Conservation (phyloP, 1,140 invertebrate species). For the Frieseomelitta varia region DNA sequence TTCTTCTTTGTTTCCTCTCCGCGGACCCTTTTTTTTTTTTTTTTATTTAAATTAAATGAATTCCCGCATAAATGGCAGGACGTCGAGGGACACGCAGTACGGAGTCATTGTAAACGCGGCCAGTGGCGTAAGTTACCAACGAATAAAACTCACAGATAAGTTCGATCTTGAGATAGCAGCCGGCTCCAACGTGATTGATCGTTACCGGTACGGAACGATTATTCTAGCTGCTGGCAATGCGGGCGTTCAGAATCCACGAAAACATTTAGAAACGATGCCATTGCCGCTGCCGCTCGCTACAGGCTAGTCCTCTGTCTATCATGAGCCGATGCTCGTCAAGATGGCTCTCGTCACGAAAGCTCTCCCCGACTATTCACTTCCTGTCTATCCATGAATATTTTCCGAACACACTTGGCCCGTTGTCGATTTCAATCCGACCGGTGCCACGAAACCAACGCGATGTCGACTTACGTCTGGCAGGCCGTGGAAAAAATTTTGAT, state of each 20-base stretch:
- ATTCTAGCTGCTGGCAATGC: slow-evolving; percentile 8
- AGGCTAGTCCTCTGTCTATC: slow-evolving; percentile 53
- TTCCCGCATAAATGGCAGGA: slow-evolving; percentile 65
- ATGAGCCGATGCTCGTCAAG: slow-evolving; percentile 73
- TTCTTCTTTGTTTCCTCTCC: no score
- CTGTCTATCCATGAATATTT: slow-evolving; percentile 69
- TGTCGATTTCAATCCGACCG: slow-evolving; percentile 31
- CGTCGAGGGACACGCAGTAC: slow-evolving; percentile 37
- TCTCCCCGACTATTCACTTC: slow-evolving; percentile 68
- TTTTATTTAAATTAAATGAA: slow-evolving; percentile 62
- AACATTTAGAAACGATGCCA: slow-evolving; percentile 61
- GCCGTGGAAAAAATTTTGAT: slow-evolving; percentile 50
- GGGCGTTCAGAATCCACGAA: slow-evolving; percentile 25
- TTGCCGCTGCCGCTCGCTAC: slow-evolving; percentile 59
- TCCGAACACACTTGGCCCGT: slow-evolving; percentile 69
- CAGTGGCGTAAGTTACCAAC: slow-evolving; percentile 66
- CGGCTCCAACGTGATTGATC: slow-evolving; percentile 18
- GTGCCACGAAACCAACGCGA: neutral
- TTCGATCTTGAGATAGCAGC: slow-evolving; percentile 32
- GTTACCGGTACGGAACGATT: slow-evolving; percentile 23
- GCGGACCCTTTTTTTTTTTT: slow-evolving; percentile 45
- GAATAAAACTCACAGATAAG: slow-evolving; percentile 56
- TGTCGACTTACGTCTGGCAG: slow-evolving; percentile 63
- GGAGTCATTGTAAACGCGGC: slow-evolving; percentile 71
- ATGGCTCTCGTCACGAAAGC: slow-evolving; percentile 77